phyloP scores from a whole-genome alignment of 2,113 vertebrate species.

The Corythornis madagascariensis region DNA sequence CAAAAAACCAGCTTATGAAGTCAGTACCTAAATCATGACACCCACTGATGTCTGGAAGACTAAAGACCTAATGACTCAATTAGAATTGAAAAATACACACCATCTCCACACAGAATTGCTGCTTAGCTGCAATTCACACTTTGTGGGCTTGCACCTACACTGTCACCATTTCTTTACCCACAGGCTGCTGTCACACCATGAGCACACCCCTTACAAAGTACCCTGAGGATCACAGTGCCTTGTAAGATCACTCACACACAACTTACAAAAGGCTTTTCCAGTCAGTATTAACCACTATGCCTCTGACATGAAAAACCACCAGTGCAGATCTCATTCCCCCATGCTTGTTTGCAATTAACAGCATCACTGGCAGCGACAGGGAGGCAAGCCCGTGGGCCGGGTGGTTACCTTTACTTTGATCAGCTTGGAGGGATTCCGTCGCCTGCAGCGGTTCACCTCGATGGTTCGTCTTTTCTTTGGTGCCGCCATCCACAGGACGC shows the following conservation, averaged over 20 bases:
- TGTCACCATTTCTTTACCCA: neutral
- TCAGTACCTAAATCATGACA: neutral
- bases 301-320: neutral
- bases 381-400: accelerated
- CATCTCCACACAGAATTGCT: neutral
- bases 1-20: neutral
- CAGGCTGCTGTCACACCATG: neutral
- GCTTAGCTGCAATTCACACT: neutral
- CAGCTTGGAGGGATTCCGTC: conserved; percentile 82
- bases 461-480: conserved; percentile 92
- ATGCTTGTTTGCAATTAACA: no score
- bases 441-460: conserved; percentile 90
- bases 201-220: accelerated
- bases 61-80: neutral
- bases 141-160: neutral
- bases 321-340: no score
- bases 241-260: neutral
- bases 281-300: no score
- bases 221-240: neutral
- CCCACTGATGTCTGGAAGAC: neutral
- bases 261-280: neutral
- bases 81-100: neutral
- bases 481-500: conserved; percentile 91
- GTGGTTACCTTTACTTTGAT: conserved; percentile 84
- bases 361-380: neutral